Conservation (phyloP, 2,888 invertebrate species). For the Holacanthella duospinosa region DNA sequence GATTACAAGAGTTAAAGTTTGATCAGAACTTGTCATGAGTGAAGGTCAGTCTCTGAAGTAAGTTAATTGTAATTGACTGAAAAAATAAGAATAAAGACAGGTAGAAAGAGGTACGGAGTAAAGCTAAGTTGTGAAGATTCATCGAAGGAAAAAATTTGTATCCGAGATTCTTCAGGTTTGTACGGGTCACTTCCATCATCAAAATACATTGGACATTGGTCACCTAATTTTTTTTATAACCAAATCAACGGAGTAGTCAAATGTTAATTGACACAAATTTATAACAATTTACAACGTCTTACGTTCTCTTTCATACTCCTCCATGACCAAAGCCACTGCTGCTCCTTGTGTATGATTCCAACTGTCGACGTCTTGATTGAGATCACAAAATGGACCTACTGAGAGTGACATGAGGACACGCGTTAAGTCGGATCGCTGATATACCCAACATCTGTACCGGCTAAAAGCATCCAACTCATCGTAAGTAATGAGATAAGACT, state of each 20-base stretch:
- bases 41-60: neutral
- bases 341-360: constrained; percentile 81
- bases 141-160: constrained; percentile 10
- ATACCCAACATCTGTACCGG: constrained; percentile 92
- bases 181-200: constrained; percentile 84
- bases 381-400: constrained; percentile 80
- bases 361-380: constrained; percentile 79
- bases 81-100: neutral
- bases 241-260: neutral
- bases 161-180: constrained; percentile 31
- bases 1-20: neutral
- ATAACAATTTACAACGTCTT: constrained; percentile 41
- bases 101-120: neutral
- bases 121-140: neutral
- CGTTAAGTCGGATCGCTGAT: constrained; percentile 88
- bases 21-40: neutral
- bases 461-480: constrained; percentile 93
- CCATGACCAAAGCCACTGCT: constrained; percentile 78
- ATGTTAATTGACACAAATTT: neutral
- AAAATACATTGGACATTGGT: constrained; percentile 95
- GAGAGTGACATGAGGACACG: constrained; percentile 73
- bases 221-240: constrained; percentile 50
- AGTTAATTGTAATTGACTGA: too few relatives aligned
- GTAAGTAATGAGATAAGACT: constrained; percentile 89
- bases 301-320: constrained; percentile 85